Percentiles rank a stretch among this genome's conserved stretches.
Conservation (phyloP, 2,888 invertebrate species). For the Digitonthophagus gazella region DNA sequence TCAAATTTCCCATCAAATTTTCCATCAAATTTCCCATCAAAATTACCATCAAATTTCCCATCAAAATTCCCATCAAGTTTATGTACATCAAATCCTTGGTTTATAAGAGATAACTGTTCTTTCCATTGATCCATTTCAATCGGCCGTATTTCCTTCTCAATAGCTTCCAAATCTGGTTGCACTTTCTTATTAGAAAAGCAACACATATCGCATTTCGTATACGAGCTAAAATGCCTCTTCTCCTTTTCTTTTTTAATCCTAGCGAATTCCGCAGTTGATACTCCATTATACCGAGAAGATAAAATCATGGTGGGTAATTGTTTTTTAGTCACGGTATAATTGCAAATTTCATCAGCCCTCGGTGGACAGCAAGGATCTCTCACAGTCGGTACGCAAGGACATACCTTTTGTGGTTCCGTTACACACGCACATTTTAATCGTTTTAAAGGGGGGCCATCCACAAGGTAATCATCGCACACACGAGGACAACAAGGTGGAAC, state of each 20-base stretch:
- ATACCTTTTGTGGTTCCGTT: neutral
- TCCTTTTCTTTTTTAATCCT: neutral
- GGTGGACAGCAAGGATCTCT: constrained; percentile 19
- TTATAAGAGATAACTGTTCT: too few relatives aligned
- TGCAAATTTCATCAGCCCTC: constrained; percentile 24
- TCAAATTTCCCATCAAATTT: too few relatives aligned
- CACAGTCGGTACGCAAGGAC: constrained; percentile 7
- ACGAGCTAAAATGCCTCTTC: constrained; percentile 14
- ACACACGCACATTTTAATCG: constrained; percentile 3
- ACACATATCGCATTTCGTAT: constrained; percentile 23
- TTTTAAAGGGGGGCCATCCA: constrained; percentile 12
- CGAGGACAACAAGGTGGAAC: constrained; percentile 15
- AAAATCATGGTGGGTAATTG: constrained; percentile 22
- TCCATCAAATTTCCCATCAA: too few relatives aligned
- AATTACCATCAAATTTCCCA: too few relatives aligned
- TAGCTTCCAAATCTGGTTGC: constrained; percentile 14
- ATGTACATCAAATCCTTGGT: too few relatives aligned
- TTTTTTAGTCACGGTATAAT: constrained; percentile 24
- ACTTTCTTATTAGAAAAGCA: constrained; percentile 23
- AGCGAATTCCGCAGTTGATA: constrained; percentile 21
- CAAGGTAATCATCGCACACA: constrained; percentile 4
- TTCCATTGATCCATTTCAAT: constrained; percentile 16
- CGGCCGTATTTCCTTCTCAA: neutral
- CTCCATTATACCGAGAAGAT: constrained; percentile 19
- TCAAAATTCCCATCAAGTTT: too few relatives aligned